These are phyloP conservation scores for Melanocharis versteri DNA, from an alignment of 2,113 vertebrate genomes.

Conservation along the genomic window DNA sequence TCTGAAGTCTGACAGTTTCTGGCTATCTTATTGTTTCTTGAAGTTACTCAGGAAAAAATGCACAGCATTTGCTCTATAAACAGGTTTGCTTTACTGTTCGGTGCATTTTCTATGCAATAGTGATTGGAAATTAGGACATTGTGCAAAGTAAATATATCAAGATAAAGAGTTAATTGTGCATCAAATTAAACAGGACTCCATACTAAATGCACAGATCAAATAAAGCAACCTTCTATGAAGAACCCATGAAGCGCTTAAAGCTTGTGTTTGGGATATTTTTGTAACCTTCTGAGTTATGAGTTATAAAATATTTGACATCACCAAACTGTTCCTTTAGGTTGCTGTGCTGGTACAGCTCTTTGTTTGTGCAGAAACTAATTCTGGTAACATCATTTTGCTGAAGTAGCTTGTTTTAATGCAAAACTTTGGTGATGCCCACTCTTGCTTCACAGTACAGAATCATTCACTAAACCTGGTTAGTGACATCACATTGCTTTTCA, in stretches of 20 bases:
- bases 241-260: slow-evolving; percentile 59
- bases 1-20: slow-evolving; percentile 71
- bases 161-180: background rate
- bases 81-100: slow-evolving; percentile 72
- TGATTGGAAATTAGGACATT: background rate
- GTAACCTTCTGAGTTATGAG: slow-evolving; percentile 61
- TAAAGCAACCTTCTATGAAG: slow-evolving; percentile 59
- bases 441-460: slow-evolving; percentile 75
- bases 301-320: slow-evolving; percentile 74
- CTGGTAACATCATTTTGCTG: slow-evolving; percentile 32
- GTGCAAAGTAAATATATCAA: background rate
- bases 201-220: slow-evolving; percentile 52
- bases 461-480: slow-evolving; percentile 74
- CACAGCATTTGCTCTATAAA: slow-evolving; percentile 72
- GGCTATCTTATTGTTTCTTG: slow-evolving; percentile 67
- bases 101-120: slow-evolving; percentile 57
- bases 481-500: slow-evolving; percentile 78
- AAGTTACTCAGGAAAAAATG: slow-evolving; percentile 60
- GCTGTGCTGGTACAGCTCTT: slow-evolving; percentile 30
- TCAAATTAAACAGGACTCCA: background rate
- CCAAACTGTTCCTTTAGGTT: slow-evolving; percentile 66
- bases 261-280: slow-evolving; percentile 67
- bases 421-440: slow-evolving; percentile 92
- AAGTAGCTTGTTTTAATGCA: slow-evolving; percentile 61
- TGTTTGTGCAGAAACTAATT: slow-evolving; percentile 54